A percentile compares a stretch with the other conserved stretches of the same genome.
Evolutionary conservation across 2,888 invertebrate genomes (phyloP).

Genomic region (Spialia ferax): DNA sequence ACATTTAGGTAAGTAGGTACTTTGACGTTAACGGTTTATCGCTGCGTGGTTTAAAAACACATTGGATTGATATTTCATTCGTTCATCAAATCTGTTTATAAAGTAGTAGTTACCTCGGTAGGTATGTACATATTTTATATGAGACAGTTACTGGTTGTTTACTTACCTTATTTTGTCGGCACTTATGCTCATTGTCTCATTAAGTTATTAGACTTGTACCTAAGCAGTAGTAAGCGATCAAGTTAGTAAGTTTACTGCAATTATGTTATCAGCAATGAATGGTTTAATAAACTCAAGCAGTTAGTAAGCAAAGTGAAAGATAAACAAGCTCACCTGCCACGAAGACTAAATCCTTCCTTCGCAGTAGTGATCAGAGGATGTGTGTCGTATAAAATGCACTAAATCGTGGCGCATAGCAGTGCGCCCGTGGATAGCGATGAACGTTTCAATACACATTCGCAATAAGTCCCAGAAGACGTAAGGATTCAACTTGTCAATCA

Average conservation of each 20-base stretch:
- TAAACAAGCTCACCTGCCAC: slow-evolving; percentile 61
- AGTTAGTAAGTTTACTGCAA: not conserved
- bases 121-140: not conserved
- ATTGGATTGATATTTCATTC: no score
- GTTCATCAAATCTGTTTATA: not conserved
- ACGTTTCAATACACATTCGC: slow-evolving; percentile 87
- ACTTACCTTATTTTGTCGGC: not conserved
- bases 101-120: no score
- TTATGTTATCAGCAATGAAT: not conserved
- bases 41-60: no score
- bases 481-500: slow-evolving; percentile 73
- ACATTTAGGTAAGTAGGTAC: not conserved
- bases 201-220: not conserved
- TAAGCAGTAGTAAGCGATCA: not conserved
- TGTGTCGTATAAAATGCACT: slow-evolving; percentile 91
- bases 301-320: slow-evolving; percentile 17
- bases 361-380: slow-evolving; percentile 92
- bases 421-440: slow-evolving; percentile 86
- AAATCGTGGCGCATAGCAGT: slow-evolving; percentile 93
- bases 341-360: slow-evolving; percentile 86
- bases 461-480: slow-evolving; percentile 76
- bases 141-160: not conserved
- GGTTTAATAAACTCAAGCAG: slow-evolving; percentile 1
- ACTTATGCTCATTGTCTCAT: not conserved
- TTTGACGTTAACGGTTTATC: no score